Evolutionary conservation across 2,797 vertebrate genomes (phyloP).

Genomic region (Gila robusta): DNA sequence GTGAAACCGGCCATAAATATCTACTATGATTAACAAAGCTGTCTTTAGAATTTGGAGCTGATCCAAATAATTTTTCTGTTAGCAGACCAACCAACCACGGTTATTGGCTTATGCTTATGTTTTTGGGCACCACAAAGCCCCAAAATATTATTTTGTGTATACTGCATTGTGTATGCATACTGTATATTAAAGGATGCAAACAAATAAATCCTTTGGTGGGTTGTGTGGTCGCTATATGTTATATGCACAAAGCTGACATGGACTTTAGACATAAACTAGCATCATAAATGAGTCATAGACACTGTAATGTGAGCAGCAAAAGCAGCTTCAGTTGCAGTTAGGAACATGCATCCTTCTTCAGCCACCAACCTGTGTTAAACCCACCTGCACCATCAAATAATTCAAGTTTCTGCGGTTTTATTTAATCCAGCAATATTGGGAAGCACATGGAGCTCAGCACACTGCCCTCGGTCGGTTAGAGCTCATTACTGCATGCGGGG

Average conservation of each 20-base stretch:
- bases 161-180: neutral
- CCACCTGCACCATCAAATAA: slow-evolving; percentile 20
- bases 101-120: neutral
- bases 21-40: neutral
- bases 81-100: neutral
- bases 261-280: slow-evolving; percentile 32
- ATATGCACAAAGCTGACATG: slow-evolving; percentile 22
- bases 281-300: slow-evolving; percentile 63
- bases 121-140: neutral
- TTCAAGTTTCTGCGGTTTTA: slow-evolving; percentile 43
- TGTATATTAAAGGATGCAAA: neutral
- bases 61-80: neutral
- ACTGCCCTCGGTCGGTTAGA: slow-evolving; percentile 58
- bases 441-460: neutral
- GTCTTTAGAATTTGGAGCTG: neutral
- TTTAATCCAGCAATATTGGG: slow-evolving; percentile 34
- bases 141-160: neutral
- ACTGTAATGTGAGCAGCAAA: slow-evolving; percentile 17
- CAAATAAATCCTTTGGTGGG: neutral
- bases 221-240: neutral
- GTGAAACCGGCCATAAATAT: no score
- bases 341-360: neutral
- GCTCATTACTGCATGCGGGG: slow-evolving; percentile 66
- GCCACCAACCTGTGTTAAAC: neutral
- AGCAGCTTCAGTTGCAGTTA: slow-evolving; percentile 11